phyloP scores from a whole-genome alignment of 2,113 vertebrate genomes.

The Parotia lawesii region DNA sequence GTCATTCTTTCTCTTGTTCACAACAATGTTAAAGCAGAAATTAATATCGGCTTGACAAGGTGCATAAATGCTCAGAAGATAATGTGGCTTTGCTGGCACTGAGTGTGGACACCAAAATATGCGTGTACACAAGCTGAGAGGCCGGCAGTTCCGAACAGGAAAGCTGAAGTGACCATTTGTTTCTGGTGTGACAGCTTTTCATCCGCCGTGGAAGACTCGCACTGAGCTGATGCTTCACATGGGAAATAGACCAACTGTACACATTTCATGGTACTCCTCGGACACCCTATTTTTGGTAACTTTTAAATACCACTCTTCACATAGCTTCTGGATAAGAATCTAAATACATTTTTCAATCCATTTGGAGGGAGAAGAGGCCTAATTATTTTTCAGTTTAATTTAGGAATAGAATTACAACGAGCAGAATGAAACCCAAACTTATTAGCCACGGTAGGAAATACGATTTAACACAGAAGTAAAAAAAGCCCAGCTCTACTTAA shows the following conservation, averaged over 20 bases:
- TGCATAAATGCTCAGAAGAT: not conserved
- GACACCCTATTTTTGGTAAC: not conserved
- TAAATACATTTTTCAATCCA: not conserved
- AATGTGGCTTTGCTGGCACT: not conserved
- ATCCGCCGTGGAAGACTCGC: not conserved
- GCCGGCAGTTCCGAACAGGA: not conserved
- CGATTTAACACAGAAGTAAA: not conserved
- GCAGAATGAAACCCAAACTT: not conserved
- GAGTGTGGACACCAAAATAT: not conserved
- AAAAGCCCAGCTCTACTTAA: not conserved
- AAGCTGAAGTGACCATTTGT: not conserved
- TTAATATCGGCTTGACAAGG: not conserved
- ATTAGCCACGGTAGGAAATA: not conserved
- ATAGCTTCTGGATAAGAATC: not conserved
- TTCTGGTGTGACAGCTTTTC: not conserved
- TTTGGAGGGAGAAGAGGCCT: not conserved
- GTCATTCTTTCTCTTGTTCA: not conserved
- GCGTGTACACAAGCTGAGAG: accelerated
- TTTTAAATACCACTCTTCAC: not conserved
- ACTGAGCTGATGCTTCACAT: not conserved
- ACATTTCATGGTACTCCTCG: accelerated
- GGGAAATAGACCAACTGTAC: not conserved
- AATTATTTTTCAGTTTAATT: slow-evolving; percentile 2
- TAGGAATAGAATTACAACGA: not conserved
- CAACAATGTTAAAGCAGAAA: not conserved